Evolutionary conservation across 2,797 vertebrate genomes (phyloP).

Genomic region (Cyclura pinguis): DNA sequence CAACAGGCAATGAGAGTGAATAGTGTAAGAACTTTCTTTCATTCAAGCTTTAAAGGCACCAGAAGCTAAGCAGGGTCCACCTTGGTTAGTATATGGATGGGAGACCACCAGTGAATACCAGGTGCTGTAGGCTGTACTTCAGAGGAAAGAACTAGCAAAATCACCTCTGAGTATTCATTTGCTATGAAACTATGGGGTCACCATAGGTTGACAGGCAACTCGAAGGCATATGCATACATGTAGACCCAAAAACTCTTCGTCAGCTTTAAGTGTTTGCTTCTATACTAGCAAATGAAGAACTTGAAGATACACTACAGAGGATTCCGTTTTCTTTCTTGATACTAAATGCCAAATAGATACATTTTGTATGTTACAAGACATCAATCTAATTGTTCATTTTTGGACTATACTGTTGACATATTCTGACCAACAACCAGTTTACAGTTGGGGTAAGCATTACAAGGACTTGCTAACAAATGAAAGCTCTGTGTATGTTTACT

Average conservation of each 20-base stretch:
- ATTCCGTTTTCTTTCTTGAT: background rate
- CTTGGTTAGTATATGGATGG: no score
- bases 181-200: no score
- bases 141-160: no score
- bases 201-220: no score
- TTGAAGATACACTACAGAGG: no score
- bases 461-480: background rate
- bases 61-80: no score
- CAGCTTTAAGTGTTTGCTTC: background rate
- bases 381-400: background rate
- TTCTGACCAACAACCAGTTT: background rate
- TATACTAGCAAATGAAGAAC: background rate
- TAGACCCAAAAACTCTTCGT: background rate
- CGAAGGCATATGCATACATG: no score
- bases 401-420: background rate
- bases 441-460: background rate
- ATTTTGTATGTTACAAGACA: background rate
- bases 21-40: background rate
- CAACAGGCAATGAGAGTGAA: background rate
- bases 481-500: background rate
- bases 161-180: no score
- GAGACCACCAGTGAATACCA: no score
- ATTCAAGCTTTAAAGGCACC: no score
- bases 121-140: no score
- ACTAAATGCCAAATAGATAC: no score